These are phyloP conservation scores for Ladona fulva DNA, from an alignment of 1,140 invertebrate genomes.

Conservation along the genomic window DNA sequence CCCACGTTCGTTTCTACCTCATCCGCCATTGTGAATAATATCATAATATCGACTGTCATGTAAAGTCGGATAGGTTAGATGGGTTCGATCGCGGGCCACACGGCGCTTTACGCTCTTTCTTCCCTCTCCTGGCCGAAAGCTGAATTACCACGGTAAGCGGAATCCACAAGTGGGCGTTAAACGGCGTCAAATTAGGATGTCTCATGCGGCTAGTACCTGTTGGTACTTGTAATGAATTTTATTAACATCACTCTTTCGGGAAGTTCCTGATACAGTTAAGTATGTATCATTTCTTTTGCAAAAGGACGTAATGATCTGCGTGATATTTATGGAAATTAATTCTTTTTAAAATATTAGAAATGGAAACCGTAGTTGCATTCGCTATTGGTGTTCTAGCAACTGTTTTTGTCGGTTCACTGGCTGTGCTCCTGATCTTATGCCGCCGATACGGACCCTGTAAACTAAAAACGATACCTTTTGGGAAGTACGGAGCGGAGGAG, in stretches of 20 bases:
- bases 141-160: too few relatives aligned
- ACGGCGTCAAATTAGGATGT: conserved; percentile 8
- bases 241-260: background rate
- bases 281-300: too few relatives aligned
- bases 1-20: background rate
- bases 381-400: conserved; percentile 54
- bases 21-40: background rate
- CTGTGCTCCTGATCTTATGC: conserved; percentile 56
- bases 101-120: too few relatives aligned
- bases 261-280: too few relatives aligned
- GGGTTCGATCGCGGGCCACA: too few relatives aligned
- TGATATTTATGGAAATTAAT: too few relatives aligned
- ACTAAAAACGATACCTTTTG: background rate
- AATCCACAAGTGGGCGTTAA: background rate
- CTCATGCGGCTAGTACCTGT: background rate
- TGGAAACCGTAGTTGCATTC: conserved; percentile 58
- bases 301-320: too few relatives aligned
- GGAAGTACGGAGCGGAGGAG: background rate
- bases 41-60: too few relatives aligned
- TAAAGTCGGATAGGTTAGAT: too few relatives aligned
- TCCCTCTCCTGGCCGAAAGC: too few relatives aligned
- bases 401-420: conserved; percentile 54
- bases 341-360: conserved; percentile 29
- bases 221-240: background rate
- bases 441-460: conserved; percentile 25